A percentile compares a stretch with the other conserved stretches of the same genome.
Conservation (phyloP, 2,888 invertebrate species). For the Lasioglossum vierecki region DNA sequence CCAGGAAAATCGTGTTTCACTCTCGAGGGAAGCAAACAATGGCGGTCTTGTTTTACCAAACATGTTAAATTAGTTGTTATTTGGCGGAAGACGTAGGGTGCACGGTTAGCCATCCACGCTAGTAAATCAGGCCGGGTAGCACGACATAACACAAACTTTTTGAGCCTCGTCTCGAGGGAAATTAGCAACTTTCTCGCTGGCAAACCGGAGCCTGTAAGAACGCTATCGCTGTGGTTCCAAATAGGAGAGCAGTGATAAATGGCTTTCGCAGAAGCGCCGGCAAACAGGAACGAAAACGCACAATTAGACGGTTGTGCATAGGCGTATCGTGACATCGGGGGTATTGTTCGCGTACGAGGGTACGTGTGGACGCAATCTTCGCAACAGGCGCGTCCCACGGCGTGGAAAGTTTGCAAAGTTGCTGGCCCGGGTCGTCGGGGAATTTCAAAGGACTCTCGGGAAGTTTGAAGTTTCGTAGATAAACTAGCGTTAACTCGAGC, state of each 20-base stretch:
- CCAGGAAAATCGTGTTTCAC: background rate
- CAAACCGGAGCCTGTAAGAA: background rate
- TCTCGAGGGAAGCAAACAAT: background rate
- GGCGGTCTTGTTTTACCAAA: background rate
- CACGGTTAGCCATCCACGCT: background rate
- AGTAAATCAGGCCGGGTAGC: background rate
- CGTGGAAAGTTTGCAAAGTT: conserved; percentile 1
- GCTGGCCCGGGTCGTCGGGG: background rate
- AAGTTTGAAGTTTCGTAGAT: conserved; percentile 25
- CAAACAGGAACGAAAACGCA: background rate
- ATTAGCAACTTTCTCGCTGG: background rate
- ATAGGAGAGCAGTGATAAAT: background rate
- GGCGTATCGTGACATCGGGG: background rate
- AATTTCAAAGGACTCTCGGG: conserved; percentile 22
- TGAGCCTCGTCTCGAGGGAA: conserved; percentile 1
- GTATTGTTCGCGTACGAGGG: conserved; percentile 5
- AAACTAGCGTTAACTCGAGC: conserved; percentile 28
- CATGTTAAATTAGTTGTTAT: background rate
- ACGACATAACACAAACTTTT: background rate
- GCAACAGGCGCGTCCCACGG: conserved; percentile 8
- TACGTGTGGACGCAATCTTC: background rate
- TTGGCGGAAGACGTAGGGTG: background rate
- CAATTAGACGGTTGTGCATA: conserved; percentile 5
- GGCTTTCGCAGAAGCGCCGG: background rate
- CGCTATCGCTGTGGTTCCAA: background rate